Conservation (phyloP, 1,140 invertebrate genomes). For the Brachionus angularis region DNA sequence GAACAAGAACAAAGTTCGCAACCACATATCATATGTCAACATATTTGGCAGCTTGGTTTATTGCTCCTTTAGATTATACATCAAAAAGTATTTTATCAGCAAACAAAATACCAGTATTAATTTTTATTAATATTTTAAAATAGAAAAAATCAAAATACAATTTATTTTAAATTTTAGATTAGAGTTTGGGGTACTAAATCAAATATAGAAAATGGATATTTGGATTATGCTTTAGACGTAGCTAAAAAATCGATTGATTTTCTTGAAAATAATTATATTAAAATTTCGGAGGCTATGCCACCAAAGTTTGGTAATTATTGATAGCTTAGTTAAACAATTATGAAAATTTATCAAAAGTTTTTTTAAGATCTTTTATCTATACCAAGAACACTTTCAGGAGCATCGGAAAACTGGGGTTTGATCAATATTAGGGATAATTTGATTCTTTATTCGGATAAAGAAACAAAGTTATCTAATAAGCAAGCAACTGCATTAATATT, state of each 20-base stretch:
- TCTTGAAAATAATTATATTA: constrained; percentile 21
- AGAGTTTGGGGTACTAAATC: constrained; percentile 9
- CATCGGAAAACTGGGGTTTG: constrained; percentile 77
- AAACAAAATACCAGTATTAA: not conserved
- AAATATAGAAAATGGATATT: not conserved
- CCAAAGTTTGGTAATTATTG: constrained; percentile 7
- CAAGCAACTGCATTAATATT: constrained; percentile 3
- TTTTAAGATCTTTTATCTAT: constrained; percentile 67
- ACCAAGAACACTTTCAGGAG: constrained; percentile 50
- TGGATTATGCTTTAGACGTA: constrained; percentile 33
- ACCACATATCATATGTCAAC: constrained; percentile 26
- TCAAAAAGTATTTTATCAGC: not conserved
- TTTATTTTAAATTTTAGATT: not conserved
- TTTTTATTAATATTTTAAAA: not conserved
- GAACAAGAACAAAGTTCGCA: not conserved
- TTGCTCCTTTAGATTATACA: constrained; percentile 4
- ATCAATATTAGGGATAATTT: constrained; percentile 54
- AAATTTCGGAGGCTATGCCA: not conserved
- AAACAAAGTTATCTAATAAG: not conserved
- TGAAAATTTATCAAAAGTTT: not conserved
- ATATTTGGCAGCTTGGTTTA: constrained; percentile 22
- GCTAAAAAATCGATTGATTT: constrained; percentile 37
- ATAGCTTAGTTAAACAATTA: not conserved
- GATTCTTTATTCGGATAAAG: constrained; percentile 1
- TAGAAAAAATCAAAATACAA: not conserved